phyloP scores from a whole-genome alignment of 2,888 invertebrate genomes.

The Nycteola revayana region DNA sequence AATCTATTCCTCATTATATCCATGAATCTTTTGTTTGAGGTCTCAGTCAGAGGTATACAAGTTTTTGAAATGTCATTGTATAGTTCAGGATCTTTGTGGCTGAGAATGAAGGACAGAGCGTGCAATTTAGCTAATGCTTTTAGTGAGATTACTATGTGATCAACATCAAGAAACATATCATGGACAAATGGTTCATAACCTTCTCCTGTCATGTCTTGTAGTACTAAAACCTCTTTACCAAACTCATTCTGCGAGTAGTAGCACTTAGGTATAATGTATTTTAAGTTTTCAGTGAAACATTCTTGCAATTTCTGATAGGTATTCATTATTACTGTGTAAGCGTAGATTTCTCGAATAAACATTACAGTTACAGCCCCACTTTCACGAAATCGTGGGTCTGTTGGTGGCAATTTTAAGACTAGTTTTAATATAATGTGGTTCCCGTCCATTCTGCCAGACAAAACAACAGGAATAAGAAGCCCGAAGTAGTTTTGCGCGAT shows the following conservation, averaged over 20 bases:
- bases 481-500: slow-evolving; percentile 73
- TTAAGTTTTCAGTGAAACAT: slow-evolving; percentile 15
- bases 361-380: slow-evolving; percentile 64
- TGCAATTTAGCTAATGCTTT: slow-evolving; percentile 60
- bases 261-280: slow-evolving; percentile 50
- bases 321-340: slow-evolving; percentile 52
- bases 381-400: slow-evolving; percentile 60
- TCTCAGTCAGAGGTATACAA: slow-evolving; percentile 56
- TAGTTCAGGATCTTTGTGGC: slow-evolving; percentile 32
- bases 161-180: slow-evolving; percentile 51
- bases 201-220: slow-evolving; percentile 57
- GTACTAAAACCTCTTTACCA: slow-evolving; percentile 59
- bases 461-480: slow-evolving; percentile 52
- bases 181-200: slow-evolving; percentile 52
- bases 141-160: slow-evolving; percentile 53
- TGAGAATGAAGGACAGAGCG: slow-evolving; percentile 60
- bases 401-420: slow-evolving; percentile 67
- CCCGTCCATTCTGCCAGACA: slow-evolving; percentile 38
- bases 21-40: slow-evolving; percentile 54
- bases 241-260: slow-evolving; percentile 54
- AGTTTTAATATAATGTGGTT: slow-evolving; percentile 36
- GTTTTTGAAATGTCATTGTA: slow-evolving; percentile 43
- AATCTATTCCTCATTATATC: slow-evolving; percentile 59
- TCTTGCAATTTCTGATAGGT: slow-evolving; percentile 46
- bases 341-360: slow-evolving; percentile 63